Percentiles rank a stretch among this genome's conserved stretches.
These are phyloP conservation scores for Periophthalmus magnuspinnatus DNA, from an alignment of 2,797 vertebrate species.

Conservation along the genomic window DNA sequence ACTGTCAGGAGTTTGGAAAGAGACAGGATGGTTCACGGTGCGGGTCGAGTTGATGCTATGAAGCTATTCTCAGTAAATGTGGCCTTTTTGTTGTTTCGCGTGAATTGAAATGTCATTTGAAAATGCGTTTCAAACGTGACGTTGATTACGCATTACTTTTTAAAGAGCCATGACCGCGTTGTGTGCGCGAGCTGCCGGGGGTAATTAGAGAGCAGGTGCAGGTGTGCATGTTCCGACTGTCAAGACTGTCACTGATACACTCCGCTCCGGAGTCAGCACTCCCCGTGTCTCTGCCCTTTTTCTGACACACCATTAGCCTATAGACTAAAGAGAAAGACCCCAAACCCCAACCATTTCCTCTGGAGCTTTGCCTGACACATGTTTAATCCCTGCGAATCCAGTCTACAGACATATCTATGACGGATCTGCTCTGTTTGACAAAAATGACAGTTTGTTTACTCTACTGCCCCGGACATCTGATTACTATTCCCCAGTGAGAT, in stretches of 20 bases:
- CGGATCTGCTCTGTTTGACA: conserved; percentile 36
- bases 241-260: conserved; percentile 37
- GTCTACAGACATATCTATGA: conserved; percentile 46
- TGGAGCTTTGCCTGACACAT: conserved; percentile 56
- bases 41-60: conserved; percentile 31
- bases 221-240: conserved; percentile 19
- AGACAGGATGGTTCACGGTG: conserved; percentile 4
- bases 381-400: conserved; percentile 48
- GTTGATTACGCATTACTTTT: conserved; percentile 13
- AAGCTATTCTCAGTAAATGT: neutral
- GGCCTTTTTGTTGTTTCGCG: neutral
- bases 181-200: neutral
- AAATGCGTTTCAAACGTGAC: conserved; percentile 4
- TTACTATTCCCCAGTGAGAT: conserved; percentile 31
- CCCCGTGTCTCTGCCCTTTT: too few species aligned
- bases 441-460: conserved; percentile 43
- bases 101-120: neutral
- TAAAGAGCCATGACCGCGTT: neutral
- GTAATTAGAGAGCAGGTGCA: conserved; percentile 34
- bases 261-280: conserved; percentile 4
- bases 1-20: conserved; percentile 57
- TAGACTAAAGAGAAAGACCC: neutral
- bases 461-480: conserved; percentile 38
- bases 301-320: too few species aligned
- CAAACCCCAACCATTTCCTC: conserved; percentile 37